phyloP scores from a whole-genome alignment of 2,113 vertebrate genomes.

The Megatriorchis doriae region DNA sequence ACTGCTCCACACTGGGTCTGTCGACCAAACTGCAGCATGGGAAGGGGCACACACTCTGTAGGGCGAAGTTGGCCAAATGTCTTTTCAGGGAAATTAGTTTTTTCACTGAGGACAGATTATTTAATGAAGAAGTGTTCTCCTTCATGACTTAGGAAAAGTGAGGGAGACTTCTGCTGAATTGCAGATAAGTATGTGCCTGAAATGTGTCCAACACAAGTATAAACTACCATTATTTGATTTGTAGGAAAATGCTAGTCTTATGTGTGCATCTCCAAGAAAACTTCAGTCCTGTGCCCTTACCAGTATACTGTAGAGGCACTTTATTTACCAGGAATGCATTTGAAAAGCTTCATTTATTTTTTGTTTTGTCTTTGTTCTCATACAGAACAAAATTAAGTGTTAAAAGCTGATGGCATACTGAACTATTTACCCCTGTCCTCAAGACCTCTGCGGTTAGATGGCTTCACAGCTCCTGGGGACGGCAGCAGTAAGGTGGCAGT shows the following conservation, averaged over 20 bases:
- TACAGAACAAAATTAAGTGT: background rate
- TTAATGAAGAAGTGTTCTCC: background rate
- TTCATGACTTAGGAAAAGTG: background rate
- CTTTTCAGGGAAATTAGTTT: background rate
- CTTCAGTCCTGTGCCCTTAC: background rate
- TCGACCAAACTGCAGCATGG: accelerated
- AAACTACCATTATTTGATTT: background rate
- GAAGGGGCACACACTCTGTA: background rate
- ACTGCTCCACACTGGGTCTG: background rate
- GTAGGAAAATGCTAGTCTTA: background rate
- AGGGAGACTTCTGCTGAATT: background rate
- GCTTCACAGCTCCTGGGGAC: accelerated
- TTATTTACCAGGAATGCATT: background rate
- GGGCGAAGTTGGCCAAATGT: background rate
- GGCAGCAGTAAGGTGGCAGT: background rate
- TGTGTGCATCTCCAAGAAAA: background rate
- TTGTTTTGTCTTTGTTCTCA: background rate
- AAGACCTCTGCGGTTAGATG: background rate
- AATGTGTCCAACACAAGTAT: background rate
- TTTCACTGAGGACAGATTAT: background rate
- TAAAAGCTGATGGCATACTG: background rate
- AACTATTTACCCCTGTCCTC: background rate
- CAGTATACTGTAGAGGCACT: background rate
- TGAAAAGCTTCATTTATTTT: background rate
- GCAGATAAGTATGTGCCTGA: background rate